These are phyloP conservation scores for Otocyon megalotis DNA, from an alignment of 2,113 vertebrate genomes.

Conservation along the genomic window DNA sequence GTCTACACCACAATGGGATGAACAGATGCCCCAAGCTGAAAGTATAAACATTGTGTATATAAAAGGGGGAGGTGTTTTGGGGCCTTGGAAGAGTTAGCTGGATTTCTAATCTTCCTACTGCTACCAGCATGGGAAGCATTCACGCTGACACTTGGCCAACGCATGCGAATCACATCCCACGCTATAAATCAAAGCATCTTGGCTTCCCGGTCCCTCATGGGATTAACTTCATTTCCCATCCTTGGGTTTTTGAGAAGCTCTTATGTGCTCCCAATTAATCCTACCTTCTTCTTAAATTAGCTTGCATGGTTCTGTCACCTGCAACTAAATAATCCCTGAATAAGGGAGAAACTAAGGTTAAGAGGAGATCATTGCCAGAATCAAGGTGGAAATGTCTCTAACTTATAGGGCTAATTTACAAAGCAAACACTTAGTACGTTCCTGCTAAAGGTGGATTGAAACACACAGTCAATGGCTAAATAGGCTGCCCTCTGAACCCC, in stretches of 20 bases:
- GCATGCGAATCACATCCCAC: background rate
- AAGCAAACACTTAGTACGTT: background rate
- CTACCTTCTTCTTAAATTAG: slow-evolving; percentile 32
- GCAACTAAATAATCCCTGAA: slow-evolving; percentile 50
- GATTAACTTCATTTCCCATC: background rate
- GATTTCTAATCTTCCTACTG: background rate
- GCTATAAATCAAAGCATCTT: background rate
- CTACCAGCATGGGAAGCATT: background rate
- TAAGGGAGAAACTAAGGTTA: slow-evolving; percentile 53
- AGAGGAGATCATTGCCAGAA: slow-evolving; percentile 39
- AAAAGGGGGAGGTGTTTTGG: background rate
- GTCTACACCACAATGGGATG: background rate
- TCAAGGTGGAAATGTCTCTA: background rate
- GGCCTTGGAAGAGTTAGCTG: background rate
- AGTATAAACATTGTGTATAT: no score
- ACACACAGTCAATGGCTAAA: background rate
- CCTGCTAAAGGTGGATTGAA: background rate
- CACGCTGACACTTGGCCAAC: background rate
- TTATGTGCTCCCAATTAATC: background rate
- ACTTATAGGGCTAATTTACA: slow-evolving; percentile 34
- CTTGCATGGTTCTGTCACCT: slow-evolving; percentile 6
- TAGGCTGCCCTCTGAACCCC: background rate
- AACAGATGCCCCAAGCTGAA: background rate
- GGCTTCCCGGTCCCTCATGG: background rate
- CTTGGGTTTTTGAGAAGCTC: slow-evolving; percentile 19